Base-by-base conservation (phyloP, 2,888 invertebrate genomes). In the Octodonta nipae region DNA sequence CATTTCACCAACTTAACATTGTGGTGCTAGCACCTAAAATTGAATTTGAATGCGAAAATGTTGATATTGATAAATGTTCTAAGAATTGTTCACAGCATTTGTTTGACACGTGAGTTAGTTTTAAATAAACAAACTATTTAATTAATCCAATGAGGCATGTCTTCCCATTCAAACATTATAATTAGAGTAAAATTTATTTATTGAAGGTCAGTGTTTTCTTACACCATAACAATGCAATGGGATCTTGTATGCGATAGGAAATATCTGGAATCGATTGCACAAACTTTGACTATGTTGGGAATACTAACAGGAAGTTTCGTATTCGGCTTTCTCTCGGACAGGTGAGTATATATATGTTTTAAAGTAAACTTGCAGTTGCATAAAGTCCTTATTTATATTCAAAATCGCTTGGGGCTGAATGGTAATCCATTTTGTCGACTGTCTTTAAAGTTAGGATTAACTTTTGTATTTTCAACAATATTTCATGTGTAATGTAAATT, bases 171-270 rank as follows among this genome's bases (percentile, higher is more conserved):
- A n/a, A n/a, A n/a, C n/a, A n/a, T n/a, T n/a, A n/a, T n/a, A n/a
- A n/a, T n/a, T n/a, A n/a, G n/a, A n/a, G n/a, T n/a, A n/a, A n/a
- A n/a, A n/a, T n/a, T n/a, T n/a, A n/a, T n/a, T n/a, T n/a, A n/a
- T n/a, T n/a, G n/a, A n/a, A 52, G 50, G 28, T 42, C 45, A 4
- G 56, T 71, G 5, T 82, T 82, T 49, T 54, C 67, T n/a, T 69
- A 77, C 47, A 81, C 80, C 0, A 78, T 81, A 8, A 61, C 74
- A 28, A 74, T 75, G 0, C 70, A 83, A 63, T 84, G 80, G 78
- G 64, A 76, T 51, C 66, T 84, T 26, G 71, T 80, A 1, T 82
- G 81, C 51, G 67, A 69, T 25, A 66, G 65, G 34, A 62, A 64
- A 6, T 73, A 75, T 60, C 61, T 78, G 42, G 72, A 75, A 29